Base-by-base conservation (phyloP, 2,888 invertebrate genomes). In the Napeogenes inachia region DNA sequence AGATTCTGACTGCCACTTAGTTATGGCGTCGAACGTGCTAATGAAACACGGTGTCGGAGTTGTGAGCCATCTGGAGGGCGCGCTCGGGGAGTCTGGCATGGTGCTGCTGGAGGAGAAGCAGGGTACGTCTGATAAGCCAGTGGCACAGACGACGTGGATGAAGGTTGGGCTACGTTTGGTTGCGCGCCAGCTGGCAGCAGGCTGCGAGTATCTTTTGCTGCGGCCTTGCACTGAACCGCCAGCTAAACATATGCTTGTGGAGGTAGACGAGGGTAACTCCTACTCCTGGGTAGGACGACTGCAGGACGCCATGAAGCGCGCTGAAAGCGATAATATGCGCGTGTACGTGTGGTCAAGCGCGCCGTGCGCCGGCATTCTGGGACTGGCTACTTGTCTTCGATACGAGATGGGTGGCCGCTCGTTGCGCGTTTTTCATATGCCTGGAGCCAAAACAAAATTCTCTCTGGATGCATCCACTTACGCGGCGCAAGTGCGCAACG, bases 321-420 rank as follows among this genome's bases (percentile, higher is more conserved):
- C 93, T 58, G 93, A 94, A 76, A 80, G 82, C 33, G 92, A 92
- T 64, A 91, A 88, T 42, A 80, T 89, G 68, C 93, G 94, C 71
- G 92, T 96, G 61, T 92, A 94, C 73, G 78, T 96, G 46, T 93
- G 95, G 60, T 92, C 94, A 63, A 93, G 94, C 54, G 93, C 94
- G 72, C 92, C 94, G 64, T 80, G 92, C 35, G 92, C 93, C 79
- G 99, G 99, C 67, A 91, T 96, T 68, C 91, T 98, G 62, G 99
- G 99, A 55, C 91, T 99, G 79, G 94, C 95, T 75, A 95, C 97
- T 78, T 99, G 99, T 83, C 91, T 99, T 70, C 94, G 95, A 75
- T 94, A 93, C 73, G 99, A 99, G 91, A 92, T 94, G 5, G 97
- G 97, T 68, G 98, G 98, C 30, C 88, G 91, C 63, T 93, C 93